Base-by-base conservation (phyloP, 2,113 vertebrate genomes). In the Aplodontia rufa region DNA sequence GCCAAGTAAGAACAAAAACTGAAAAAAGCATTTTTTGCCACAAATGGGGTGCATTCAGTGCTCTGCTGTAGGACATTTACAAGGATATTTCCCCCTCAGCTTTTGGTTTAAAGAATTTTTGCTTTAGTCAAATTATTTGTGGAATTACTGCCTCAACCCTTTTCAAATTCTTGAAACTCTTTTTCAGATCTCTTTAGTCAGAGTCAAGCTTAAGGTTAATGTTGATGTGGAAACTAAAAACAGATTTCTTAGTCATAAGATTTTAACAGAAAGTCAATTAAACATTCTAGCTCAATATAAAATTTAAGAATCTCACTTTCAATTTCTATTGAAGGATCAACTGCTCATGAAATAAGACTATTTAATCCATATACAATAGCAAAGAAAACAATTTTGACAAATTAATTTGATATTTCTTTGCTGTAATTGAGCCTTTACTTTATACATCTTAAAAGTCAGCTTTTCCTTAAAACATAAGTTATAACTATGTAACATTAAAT, bases 31-130 rank as follows among this genome's bases (percentile, higher is more conserved):
- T 64, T 13, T 88, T 87, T 78, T 76, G 49, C 62, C 10, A 66
- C 28, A 75, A 75, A 71, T 20, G 26, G 51, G 72, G 58, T 71
- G 17, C 24, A 88, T n/a, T 80, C 64, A 84, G 45, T 66, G 62
- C 5, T 88, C 35, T 91, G 47, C 20, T 84, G 40, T 12, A 60
- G 3, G 68, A 30, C 42, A 68, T 13, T 53, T 49, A 24, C 47
- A 76, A 35, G 5, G 12, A 26, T 82, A 55, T 47, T 75, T 83
- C 60, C 32, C 87, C 32, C 28, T 87, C 28, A 79, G 55, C 19
- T 95, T 88, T 55, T 40, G 26, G 47, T 89, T 86, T 93, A 95
- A 91, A 78, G 13, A 89, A 88, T 72, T 96, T 62, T 47, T 88
- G 5, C 80, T 88, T 72, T 42, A 60, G 64, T 91, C 55, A 68